Evolutionary conservation across 2,888 invertebrate species (phyloP), one percentile per base, ranked within the genome.

Genomic region (Amphipoea lucens): DNA sequence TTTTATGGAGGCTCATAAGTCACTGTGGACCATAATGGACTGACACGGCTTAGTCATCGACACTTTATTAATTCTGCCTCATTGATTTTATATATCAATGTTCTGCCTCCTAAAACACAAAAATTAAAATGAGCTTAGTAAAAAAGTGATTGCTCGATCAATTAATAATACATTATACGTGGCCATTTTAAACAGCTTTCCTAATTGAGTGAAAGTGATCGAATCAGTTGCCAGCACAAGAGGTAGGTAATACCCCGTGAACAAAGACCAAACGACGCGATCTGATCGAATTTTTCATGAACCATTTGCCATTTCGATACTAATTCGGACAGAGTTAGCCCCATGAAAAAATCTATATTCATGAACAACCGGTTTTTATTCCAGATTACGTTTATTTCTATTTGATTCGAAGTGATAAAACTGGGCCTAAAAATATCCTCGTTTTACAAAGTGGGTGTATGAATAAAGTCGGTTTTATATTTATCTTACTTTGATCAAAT

Each of bases 251-350:
- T 93, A 93, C 79, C 76, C 89, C 91, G 91, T 92, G 88, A 92
- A 92, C 84, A 87, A 87, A 87, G 88, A 91, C 77, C 85, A 81
- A 93, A 87, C 91, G 93, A 90, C 77, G 93, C 92, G 91, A 74
- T 82, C 79, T 92, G 93, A 94, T 94, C 91, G 90, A 91, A 91
- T 94, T 85, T 76, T 84, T 78, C 89, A 92, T 93, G 93, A 90
- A 85, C 90, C 94, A 94, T 95, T 94, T 94, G 83, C 92, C 90
- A 89, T 87, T 81, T 89, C 75, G 83, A 81, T 45, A 85, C 88
- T 91, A 91, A 93, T 91, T 90, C 87, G 67, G 78, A 83, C 78
- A 63, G 83, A 79, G 76, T 80, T 65, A 77, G 69, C 73, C 79
- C 75, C 73, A 78, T 65, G 76, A 77, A 87, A 88, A 66, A 91